A percentile compares a stretch with the other conserved stretches of the same genome.
phyloP scores from a whole-genome alignment of 2,888 invertebrate species.

The Pecten maximus region DNA sequence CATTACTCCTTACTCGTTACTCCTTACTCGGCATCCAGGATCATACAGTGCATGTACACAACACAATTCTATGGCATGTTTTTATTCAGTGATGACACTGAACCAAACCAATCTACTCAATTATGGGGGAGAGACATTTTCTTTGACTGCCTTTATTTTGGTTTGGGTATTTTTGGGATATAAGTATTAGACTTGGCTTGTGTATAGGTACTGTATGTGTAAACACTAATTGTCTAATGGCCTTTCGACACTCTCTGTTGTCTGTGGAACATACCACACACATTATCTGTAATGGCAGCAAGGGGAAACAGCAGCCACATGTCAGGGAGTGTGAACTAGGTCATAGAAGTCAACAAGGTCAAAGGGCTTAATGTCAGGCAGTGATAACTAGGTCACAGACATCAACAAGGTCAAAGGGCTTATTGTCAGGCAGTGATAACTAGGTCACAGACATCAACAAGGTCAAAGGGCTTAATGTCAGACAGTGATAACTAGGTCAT shows the following conservation, averaged over 20 bases:
- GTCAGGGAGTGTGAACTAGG: background rate
- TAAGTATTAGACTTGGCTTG: slow-evolving; percentile 1
- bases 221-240: slow-evolving; percentile 14
- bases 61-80: background rate
- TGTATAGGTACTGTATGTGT: background rate
- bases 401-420: too few species aligned
- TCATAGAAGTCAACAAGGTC: background rate
- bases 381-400: too few species aligned
- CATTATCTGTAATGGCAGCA: background rate
- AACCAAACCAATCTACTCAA: background rate
- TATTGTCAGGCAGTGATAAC: too few species aligned
- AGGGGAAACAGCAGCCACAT: background rate
- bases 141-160: slow-evolving; percentile 14
- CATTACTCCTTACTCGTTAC: too few species aligned
- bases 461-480: too few species aligned
- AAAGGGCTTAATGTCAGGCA: background rate
- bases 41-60: background rate
- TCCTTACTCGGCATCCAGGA: background rate
- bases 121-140: background rate
- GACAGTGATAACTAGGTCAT: too few species aligned
- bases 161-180: background rate
- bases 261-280: background rate
- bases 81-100: background rate
- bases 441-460: too few species aligned
- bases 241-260: background rate